phyloP scores from a whole-genome alignment of 2,888 invertebrate genomes.

The Celastrina argiolus region DNA sequence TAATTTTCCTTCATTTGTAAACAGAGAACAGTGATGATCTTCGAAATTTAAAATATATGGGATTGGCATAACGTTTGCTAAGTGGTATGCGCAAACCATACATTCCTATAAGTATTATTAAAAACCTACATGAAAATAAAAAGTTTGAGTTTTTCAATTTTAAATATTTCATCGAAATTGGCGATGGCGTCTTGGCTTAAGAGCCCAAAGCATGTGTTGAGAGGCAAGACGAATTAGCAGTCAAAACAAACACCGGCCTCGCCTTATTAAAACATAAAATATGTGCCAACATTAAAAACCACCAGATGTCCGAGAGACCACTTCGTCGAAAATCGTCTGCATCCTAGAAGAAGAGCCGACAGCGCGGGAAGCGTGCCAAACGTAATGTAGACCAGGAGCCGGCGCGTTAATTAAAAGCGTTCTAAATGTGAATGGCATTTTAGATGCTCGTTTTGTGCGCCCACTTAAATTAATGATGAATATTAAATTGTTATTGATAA shows the following conservation, averaged over 20 bases:
- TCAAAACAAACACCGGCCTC: neutral
- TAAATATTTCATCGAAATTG: no score
- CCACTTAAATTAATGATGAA: neutral
- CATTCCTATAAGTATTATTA: no score
- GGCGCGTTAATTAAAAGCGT: constrained; percentile 3
- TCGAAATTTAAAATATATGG: no score
- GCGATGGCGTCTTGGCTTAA: no score
- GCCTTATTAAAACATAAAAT: constrained; percentile 1
- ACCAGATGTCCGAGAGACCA: constrained; percentile 7
- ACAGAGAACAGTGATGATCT: no score
- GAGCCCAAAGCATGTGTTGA: no score
- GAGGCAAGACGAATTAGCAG: neutral
- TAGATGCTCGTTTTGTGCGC: constrained; percentile 2
- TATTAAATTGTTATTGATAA: neutral
- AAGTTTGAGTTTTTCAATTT: no score
- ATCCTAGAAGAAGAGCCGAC: constrained; percentile 1
- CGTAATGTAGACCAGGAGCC: neutral
- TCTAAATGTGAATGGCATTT: constrained; percentile 4
- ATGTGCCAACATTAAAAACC: constrained; percentile 13
- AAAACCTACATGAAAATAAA: no score
- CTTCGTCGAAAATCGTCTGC: constrained; percentile 14
- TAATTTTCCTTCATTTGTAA: no score
- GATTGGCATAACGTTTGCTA: no score
- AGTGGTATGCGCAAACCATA: no score
- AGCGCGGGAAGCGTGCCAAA: constrained; percentile 12